These are phyloP conservation scores for Aphis craccivora DNA, from an alignment of 1,140 invertebrate genomes.

Conservation along the genomic window DNA sequence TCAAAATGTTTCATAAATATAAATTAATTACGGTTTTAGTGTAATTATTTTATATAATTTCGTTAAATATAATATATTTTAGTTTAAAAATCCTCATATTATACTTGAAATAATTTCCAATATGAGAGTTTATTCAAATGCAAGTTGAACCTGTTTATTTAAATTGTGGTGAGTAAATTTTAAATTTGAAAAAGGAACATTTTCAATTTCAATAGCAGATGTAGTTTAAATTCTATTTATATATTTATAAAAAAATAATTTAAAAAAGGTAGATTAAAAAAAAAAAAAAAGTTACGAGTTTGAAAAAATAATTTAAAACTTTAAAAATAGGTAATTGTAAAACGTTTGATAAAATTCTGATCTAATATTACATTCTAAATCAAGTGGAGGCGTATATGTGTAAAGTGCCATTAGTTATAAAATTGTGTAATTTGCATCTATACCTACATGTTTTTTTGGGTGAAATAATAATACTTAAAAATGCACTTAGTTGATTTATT, in stretches of 20 bases:
- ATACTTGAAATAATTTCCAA: neutral
- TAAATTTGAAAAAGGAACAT: neutral
- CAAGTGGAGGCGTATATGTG: neutral
- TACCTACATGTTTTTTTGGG: neutral
- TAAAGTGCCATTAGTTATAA: neutral
- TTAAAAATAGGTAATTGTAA: neutral
- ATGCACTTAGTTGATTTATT: neutral
- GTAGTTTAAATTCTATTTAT: neutral
- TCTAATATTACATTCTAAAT: neutral
- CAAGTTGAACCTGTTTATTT: neutral
- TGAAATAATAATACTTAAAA: no score
- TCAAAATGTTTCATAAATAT: no score
- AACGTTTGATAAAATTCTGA: neutral
- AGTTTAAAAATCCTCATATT: no score
- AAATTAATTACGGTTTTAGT: no score
- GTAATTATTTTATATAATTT: no score
- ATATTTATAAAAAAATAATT: neutral
- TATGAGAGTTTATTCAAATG: neutral
- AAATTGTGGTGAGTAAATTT: neutral
- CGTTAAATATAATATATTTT: no score
- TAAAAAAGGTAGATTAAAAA: neutral
- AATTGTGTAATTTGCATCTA: neutral
- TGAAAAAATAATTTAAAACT: constrained; percentile 8
- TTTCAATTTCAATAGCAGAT: neutral
- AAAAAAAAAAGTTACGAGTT: neutral